Base-by-base conservation (phyloP, 2,797 vertebrate species). In the Tangara arthus region DNA sequence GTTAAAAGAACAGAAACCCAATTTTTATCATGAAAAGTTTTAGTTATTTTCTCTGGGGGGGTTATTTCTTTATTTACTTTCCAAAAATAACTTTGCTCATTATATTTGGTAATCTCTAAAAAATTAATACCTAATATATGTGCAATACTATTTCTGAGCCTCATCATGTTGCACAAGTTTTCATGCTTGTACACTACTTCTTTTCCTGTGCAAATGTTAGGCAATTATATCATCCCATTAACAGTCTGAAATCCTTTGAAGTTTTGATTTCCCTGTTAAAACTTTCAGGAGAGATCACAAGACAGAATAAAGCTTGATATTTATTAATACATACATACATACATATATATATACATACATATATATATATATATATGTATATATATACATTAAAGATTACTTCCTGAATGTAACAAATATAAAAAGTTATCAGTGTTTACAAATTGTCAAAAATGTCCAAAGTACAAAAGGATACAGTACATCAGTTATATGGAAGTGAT, bases 361-460 rank as follows among this genome's bases (percentile, higher is more conserved):
- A 55, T 24, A 95, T 73, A 63, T 91, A 84, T 87, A 6, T 64
- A 3, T 39, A 55, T 95, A 80, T 90, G 83, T 95, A 94, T 90
- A 64, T 96, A 71, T 96, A 92, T 75, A 65, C 92, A 95, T 91
- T 96, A 97, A 97, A 98, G 96, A 94, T 90, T 83, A 90, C 91
- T 96, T 97, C 97, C 72, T 96, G 93, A 96, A 96, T 87, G 83
- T 98, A 97, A 97, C 97, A 98, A 98, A 98, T 98, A 98, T 97
- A 96, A 97, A 98, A 98, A 98, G 94, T 96, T 92, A 95, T 96
- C 80, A 50, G 61, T 95, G 97, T 96, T 97, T 98, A 98, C 95
- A 98, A 98, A 98, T 91, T 87, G 93, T 97, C 97, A 87, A 97
- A 97, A 98, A 96, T 92, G 91, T 94, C 94, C 89, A n/a, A 96